Evolutionary conservation across 2,113 vertebrate genomes (phyloP).

Genomic region (Crotalus viridis): DNA sequence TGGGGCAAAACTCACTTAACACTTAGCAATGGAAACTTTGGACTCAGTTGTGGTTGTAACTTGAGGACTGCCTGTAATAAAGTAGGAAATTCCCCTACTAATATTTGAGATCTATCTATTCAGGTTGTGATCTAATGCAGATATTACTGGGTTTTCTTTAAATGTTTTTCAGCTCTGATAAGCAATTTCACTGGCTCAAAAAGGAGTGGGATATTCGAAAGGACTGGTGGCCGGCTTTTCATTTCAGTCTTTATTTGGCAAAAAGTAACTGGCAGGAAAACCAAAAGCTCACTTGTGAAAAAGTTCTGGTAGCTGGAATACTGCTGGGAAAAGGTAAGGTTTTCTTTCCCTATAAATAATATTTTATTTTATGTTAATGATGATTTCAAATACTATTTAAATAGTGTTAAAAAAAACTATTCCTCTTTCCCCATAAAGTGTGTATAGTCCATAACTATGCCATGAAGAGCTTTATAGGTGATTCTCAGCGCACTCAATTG

Average conservation of each 20-base stretch:
- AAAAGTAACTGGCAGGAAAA: slow-evolving; percentile 72
- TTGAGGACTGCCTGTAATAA: background rate
- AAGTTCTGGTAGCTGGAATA: slow-evolving; percentile 71
- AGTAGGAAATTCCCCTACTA: background rate
- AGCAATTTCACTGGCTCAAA: slow-evolving; percentile 58
- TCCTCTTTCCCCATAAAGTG: background rate
- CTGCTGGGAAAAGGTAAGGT: slow-evolving; percentile 75
- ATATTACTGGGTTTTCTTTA: background rate
- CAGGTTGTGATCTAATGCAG: background rate
- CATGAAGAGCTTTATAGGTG: background rate
- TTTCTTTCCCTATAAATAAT: background rate
- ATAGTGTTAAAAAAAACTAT: background rate
- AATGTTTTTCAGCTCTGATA: slow-evolving; percentile 47
- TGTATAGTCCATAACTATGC: background rate
- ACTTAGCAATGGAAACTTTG: too few relatives aligned
- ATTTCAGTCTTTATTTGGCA: slow-evolving; percentile 81
- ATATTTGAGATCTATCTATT: background rate
- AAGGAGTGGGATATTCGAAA: slow-evolving; percentile 77
- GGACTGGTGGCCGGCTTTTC: slow-evolving; percentile 86
- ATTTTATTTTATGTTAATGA: background rate
- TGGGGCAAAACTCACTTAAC: too few relatives aligned
- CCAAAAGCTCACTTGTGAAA: slow-evolving; percentile 69
- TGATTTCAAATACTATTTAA: background rate
- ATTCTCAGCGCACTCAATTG: background rate
- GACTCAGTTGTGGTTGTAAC: too few relatives aligned